Evolutionary conservation across 2,888 invertebrate species (phyloP), one percentile per base, ranked within the genome.

Genomic region (Eugnorisma glareosa): DNA sequence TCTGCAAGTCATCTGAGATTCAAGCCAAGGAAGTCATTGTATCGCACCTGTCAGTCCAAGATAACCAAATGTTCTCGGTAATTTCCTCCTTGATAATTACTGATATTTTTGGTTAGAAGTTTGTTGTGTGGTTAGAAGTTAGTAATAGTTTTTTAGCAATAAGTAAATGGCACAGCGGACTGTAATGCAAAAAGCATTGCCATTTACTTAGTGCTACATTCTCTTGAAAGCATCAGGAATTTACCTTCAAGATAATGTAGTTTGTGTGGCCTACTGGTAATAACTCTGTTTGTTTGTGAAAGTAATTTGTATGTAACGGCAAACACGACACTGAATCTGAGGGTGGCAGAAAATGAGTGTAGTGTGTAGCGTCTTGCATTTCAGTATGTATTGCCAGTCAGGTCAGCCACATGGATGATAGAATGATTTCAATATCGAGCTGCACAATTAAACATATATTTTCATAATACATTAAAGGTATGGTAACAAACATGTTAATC

Each of bases 311-410:
- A 57, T 31, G 63, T 71, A 68, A 64, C 35, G 13, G 61, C 61
- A 82, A 74, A 73, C 48, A 59, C 61, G 61, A 54, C n/a, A 68
- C 43, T 37, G 54, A 73, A 63, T 79, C 61, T 67, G 51, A 74
- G 28, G n/a, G 40, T 54, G 54, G 64, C 54, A 54, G 21, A 21
- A 63, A 57, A 71, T 48, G 45, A 28, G 57, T 57, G 15, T 31
- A 67, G 54, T 83, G 37, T 71, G 35, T n/a, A 61, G 40, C n/a
- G n/a, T 57, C 68, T 70, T 24, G n/a, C 43, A 48, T 37, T 54
- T 43, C n/a, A 57, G n/a, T 57, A 72, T n/a, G 28, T 31, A 72
- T 54, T 24, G 11, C 59, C 35, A 31, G 59, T 61, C 67, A 59
- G 28, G 37, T 74, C 70, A 54, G 31, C 61, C 54, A 54, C 45